Evolutionary conservation across 2,113 vertebrate genomes (phyloP).

Genomic region (Callospermophilus lateralis): DNA sequence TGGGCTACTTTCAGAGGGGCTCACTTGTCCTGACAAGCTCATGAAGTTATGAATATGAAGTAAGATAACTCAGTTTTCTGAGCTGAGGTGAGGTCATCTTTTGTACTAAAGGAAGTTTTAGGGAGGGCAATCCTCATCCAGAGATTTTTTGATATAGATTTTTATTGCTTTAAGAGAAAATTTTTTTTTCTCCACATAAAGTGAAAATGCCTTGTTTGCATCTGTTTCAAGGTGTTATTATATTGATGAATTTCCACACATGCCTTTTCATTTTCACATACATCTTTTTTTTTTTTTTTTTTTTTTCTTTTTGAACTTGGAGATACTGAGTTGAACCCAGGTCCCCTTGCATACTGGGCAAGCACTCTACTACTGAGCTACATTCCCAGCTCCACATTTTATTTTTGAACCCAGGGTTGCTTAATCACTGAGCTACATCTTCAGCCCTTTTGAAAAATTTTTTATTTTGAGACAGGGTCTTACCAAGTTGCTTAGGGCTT

Average conservation of each 20-base stretch:
- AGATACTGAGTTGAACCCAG: no score
- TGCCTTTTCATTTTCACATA: background rate
- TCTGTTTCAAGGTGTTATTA: background rate
- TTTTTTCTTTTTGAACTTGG: no score
- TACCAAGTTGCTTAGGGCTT: no score
- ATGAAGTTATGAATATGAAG: background rate
- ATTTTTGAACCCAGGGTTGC: no score
- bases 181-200: background rate
- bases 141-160: background rate
- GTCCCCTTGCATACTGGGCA: no score
- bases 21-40: background rate
- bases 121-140: background rate
- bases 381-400: no score
- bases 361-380: no score
- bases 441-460: no score
- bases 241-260: background rate
- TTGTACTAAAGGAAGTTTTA: background rate
- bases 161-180: background rate
- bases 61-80: background rate
- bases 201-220: slow-evolving; percentile 1
- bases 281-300: no score
- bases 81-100: background rate
- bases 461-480: no score
- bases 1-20: background rate
- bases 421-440: no score